phyloP scores from a whole-genome alignment of 2,113 vertebrate genomes.

The Ceyx melanurus region DNA sequence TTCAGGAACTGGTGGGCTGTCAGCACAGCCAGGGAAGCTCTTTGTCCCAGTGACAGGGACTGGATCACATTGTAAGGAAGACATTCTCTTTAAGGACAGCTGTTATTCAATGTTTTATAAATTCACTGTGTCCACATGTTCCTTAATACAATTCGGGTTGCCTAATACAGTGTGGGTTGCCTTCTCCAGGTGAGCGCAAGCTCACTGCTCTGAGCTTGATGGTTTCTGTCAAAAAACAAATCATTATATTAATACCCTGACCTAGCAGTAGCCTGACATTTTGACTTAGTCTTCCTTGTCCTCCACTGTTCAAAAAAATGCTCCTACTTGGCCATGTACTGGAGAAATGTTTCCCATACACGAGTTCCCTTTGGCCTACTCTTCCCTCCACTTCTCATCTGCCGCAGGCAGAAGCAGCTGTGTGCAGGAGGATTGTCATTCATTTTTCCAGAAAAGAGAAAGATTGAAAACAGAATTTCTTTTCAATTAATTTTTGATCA shows the following conservation, averaged over 20 bases:
- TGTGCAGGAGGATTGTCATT: neutral
- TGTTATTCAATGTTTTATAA: neutral
- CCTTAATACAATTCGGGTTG: neutral
- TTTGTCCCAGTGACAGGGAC: rapidly evolving
- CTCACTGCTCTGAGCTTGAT: neutral
- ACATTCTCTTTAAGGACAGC: rapidly evolving
- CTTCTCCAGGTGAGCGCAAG: neutral
- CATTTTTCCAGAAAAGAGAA: neutral
- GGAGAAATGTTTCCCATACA: neutral
- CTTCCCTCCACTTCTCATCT: neutral
- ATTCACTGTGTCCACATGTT: rapidly evolving
- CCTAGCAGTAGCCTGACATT: neutral
- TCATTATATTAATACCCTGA: neutral
- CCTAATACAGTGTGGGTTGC: neutral
- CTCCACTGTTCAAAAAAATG: neutral
- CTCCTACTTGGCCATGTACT: neutral
- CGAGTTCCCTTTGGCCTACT: neutral
- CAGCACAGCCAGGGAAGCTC: rapidly evolving
- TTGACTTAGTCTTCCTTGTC: neutral
- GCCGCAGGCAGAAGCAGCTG: neutral
- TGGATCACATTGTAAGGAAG: rapidly evolving
- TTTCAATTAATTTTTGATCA: neutral
- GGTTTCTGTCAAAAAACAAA: neutral
- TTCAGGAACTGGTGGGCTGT: neutral
- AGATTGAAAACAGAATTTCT: neutral